Evolutionary conservation across 1,140 invertebrate genomes (phyloP), one percentile per base, ranked within the genome.

Genomic region (Atopsyche davidsoni): DNA sequence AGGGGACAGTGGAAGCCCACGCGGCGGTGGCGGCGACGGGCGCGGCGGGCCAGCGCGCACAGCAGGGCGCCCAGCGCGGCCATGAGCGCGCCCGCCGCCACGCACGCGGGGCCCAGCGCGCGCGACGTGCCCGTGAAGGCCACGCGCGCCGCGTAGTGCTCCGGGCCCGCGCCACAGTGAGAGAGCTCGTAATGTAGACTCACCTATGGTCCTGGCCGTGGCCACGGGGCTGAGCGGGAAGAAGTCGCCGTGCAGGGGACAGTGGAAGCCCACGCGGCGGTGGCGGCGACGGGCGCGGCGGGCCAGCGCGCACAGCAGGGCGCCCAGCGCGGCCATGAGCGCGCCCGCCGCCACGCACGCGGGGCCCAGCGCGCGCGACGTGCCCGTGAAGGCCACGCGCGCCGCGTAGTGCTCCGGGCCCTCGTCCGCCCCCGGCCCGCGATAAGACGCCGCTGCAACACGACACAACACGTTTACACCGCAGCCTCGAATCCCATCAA

Each of bases 1-100:
- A 87, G 73, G 11, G 84, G 83, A 66, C 84, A 87, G 65, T 85
- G 83, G 67, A 85, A 87, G 40, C 83, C 82, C 38, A 86, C 74
- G 14, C 81, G 70, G 35, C 82, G 75, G 59, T 84, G 79, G n/a
- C 78, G 73, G 28, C 75, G 72, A 48, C 82, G 73, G 1, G 82
- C 82, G 6, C 81, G 69, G 24, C 79, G 70, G 53, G 82, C 82
- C 38, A 86, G 62, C 52, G 80, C 72, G 65, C 81, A 85, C 9
- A 86, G 64, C 1, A 80, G 66, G 1, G 75, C 66, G 6, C 79
- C 79, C 2, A 76, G 68, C 4, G 70, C 71, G 4, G 83, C 75
- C 83, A 86, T 86, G 21, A 84, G 66, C 14, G 78, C 74, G 7
- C 83, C 83, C 11, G 85, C 78, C 21, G 82, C 81, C 59, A 86